Percentiles rank a stretch among this genome's conserved stretches.
phyloP scores from a whole-genome alignment of 1,140 invertebrate genomes.

The Hylaeus anthracinus region DNA sequence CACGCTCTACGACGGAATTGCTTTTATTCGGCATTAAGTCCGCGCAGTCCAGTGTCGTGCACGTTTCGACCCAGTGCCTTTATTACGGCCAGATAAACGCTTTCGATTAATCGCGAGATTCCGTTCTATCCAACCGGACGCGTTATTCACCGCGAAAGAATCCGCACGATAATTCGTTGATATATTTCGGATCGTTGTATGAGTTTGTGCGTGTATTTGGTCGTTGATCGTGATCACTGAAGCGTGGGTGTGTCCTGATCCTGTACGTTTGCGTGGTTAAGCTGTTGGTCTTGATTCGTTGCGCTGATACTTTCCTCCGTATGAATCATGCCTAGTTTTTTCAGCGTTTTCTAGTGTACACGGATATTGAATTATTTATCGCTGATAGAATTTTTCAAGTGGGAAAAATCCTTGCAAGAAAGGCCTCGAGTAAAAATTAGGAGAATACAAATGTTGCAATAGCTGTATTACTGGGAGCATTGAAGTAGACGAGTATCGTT shows the following conservation, averaged over 20 bases:
- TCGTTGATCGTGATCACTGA: not conserved
- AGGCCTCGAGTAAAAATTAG: no score
- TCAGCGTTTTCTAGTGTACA: no score
- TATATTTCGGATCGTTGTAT: not conserved
- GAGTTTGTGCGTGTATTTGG: no score
- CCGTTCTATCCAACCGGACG: not conserved
- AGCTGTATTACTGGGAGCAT: no score
- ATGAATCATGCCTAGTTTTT: no score
- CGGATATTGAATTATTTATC: no score
- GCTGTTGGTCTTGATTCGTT: not conserved
- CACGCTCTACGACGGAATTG: slow-evolving; percentile 44
- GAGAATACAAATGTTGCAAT: no score
- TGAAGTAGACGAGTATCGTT: no score
- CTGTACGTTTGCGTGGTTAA: not conserved
- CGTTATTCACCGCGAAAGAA: slow-evolving; percentile 2
- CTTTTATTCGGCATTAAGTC: slow-evolving; percentile 25
- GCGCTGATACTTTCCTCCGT: no score
- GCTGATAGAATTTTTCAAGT: no score
- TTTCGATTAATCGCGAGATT: slow-evolving; percentile 27
- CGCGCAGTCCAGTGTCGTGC: not conserved
- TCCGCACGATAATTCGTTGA: slow-evolving; percentile 10
- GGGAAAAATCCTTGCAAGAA: no score
- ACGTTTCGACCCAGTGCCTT: slow-evolving; percentile 38
- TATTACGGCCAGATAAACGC: slow-evolving; percentile 27
- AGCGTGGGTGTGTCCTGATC: slow-evolving; percentile 4